Conservation (phyloP, 64 coral and sea anemone genomes). For the Astreopora myriophthalma region DNA sequence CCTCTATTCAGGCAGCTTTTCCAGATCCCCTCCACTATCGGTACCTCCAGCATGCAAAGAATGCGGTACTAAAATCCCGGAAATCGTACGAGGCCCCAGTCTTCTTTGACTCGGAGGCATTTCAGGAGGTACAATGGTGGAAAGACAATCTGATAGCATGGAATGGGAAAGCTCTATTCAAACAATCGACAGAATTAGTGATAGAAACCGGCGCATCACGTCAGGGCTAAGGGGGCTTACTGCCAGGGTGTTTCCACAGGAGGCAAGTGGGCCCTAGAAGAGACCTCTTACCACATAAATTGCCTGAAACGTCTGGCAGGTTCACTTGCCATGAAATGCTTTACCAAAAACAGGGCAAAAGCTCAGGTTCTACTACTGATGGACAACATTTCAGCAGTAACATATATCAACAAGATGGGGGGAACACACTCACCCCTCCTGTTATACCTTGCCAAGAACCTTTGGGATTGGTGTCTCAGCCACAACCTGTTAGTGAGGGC, state of each 20-base stretch:
- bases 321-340: no score
- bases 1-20: conserved; percentile 1
- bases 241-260: conserved; percentile 54
- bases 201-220: conserved; percentile 62
- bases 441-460: no score
- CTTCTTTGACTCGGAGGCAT: neutral
- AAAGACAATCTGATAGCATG: neutral
- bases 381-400: no score
- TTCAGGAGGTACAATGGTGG: conserved; percentile 33
- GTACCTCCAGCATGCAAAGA: neutral
- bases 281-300: conserved; percentile 36
- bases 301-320: conserved; percentile 1
- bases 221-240: conserved; percentile 50
- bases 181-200: conserved; percentile 1
- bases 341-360: no score
- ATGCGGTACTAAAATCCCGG: neutral
- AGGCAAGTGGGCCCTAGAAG: conserved; percentile 13
- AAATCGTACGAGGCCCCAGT: neutral
- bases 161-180: neutral
- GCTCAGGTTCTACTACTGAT: no score
- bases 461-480: no score
- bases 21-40: neutral
- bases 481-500: no score
- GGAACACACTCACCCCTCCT: no score
- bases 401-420: no score